Conservation (phyloP, 2,797 vertebrate genomes). For the Numenius phaeopus region DNA sequence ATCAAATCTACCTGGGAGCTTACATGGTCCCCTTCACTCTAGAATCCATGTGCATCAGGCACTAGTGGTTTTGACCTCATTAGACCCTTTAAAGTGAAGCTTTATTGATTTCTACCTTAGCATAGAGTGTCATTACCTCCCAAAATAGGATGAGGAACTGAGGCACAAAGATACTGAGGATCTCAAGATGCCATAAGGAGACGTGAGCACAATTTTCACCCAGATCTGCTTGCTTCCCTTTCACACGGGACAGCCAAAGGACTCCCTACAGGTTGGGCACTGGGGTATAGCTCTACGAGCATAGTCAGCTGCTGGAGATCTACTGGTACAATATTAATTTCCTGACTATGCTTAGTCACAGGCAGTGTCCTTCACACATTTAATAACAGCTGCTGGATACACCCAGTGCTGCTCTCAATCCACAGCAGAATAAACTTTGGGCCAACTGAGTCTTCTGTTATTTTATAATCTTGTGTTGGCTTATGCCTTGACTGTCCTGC, state of each 20-base stretch:
- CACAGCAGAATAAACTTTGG: not conserved
- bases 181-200: not conserved
- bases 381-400: constrained; percentile 3
- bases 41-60: not conserved
- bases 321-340: not conserved
- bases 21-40: not conserved
- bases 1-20: constrained; percentile 39
- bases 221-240: not conserved
- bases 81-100: not conserved
- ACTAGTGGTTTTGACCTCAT: not conserved
- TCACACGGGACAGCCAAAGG: not conserved
- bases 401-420: not conserved
- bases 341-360: not conserved
- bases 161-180: not conserved
- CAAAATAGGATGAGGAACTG: constrained; percentile 20
- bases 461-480: not conserved
- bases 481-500: not conserved
- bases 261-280: not conserved
- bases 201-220: not conserved
- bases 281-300: not conserved
- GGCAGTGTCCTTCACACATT: not conserved
- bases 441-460: not conserved
- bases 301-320: not conserved
- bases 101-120: not conserved
- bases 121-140: not conserved